Conservation (phyloP, 2,888 invertebrate genomes). For the Hypercompe scribonia region DNA sequence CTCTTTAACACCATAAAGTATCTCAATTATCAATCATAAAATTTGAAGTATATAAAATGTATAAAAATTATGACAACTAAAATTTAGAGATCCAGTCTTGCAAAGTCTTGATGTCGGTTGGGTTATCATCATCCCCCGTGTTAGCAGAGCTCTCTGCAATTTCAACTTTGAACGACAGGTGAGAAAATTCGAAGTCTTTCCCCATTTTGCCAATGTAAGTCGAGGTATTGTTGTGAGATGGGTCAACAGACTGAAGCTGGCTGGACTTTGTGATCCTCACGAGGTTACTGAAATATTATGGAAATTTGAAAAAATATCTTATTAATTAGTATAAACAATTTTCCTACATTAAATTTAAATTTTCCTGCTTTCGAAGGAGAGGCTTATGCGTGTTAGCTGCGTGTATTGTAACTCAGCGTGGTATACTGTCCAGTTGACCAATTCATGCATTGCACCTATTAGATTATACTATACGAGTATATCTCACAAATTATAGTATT, state of each 20-base stretch:
- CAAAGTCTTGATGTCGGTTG: constrained; percentile 88
- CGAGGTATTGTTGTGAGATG: constrained; percentile 86
- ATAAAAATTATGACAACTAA: constrained; percentile 49
- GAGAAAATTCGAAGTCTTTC: constrained; percentile 94
- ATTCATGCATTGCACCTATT: too few species aligned
- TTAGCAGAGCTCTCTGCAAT: constrained; percentile 89
- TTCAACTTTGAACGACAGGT: constrained; percentile 89
- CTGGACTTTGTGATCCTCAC: constrained; percentile 94
- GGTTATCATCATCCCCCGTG: constrained; percentile 85
- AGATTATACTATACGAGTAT: too few species aligned
- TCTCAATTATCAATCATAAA: background rate
- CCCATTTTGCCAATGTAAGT: constrained; percentile 91
- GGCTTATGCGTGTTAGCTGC: too few species aligned
- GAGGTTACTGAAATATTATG: constrained; percentile 89
- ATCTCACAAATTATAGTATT: too few species aligned
- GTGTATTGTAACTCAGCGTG: too few species aligned
- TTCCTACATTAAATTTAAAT: too few species aligned
- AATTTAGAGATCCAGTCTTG: constrained; percentile 91
- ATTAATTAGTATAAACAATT: too few species aligned
- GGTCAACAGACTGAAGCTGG: constrained; percentile 92
- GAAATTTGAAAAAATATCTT: background rate
- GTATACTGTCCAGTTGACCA: too few species aligned
- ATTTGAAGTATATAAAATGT: constrained; percentile 1
- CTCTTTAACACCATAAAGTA: background rate
- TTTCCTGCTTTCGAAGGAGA: too few species aligned